Evolutionary conservation across 53 echinoderm and acorn worm genomes (phyloP).

Genomic region (Arbacia lixula): DNA sequence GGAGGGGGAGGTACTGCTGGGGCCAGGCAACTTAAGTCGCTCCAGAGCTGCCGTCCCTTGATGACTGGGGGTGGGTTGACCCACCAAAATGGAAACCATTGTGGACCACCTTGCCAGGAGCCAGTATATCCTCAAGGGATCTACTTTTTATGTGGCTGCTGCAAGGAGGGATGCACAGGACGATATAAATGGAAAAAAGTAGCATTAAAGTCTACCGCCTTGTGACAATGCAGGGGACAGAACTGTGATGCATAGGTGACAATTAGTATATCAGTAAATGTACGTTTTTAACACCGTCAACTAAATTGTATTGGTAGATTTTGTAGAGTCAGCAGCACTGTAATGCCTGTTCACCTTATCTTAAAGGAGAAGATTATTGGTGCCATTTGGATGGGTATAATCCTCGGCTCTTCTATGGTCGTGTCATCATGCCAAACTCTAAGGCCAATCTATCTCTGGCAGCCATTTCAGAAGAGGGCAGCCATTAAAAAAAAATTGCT

Average conservation of each 20-base stretch:
- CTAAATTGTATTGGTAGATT: neutral
- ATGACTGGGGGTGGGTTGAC: conserved; percentile 26
- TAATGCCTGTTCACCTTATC: neutral
- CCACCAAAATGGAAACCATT: neutral
- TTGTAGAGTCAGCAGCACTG: neutral
- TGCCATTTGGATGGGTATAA: neutral
- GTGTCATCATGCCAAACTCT: neutral
- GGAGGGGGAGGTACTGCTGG: neutral
- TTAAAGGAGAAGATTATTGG: neutral
- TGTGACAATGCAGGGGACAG: neutral
- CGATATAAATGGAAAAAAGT: conserved; percentile 1
- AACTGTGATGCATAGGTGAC: neutral
- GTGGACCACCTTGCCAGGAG: conserved; percentile 24
- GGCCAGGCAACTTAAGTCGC: neutral
- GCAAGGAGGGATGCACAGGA: conserved; percentile 13
- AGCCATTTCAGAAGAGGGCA: neutral
- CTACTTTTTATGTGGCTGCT: conserved; percentile 22
- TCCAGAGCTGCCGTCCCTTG: neutral
- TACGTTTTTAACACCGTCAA: neutral
- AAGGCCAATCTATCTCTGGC: neutral
- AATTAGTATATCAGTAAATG: neutral
- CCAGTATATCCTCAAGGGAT: neutral
- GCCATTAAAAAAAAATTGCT: no score
- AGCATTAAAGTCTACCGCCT: neutral
- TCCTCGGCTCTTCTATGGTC: neutral